Conservation (phyloP, 2,113 vertebrate species). For the Marmota flaviventris region DNA sequence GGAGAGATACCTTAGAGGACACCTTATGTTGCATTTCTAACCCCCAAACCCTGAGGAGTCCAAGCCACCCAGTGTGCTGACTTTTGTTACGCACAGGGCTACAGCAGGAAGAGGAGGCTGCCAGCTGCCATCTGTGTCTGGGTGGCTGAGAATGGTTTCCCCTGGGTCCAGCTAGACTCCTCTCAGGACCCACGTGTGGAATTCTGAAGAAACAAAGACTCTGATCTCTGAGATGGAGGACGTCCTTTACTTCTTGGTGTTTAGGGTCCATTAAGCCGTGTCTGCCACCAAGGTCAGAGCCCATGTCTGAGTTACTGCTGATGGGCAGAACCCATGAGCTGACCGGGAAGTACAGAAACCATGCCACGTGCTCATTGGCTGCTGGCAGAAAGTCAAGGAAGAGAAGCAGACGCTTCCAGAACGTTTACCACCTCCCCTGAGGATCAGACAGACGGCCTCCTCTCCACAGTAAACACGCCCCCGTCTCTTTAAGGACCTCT, state of each 20-base stretch:
- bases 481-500: background rate
- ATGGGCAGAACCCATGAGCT: background rate
- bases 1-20: background rate
- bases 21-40: background rate
- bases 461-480: background rate
- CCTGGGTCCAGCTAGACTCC: background rate
- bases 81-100: background rate
- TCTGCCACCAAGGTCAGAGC: background rate
- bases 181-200: background rate
- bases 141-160: background rate
- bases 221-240: background rate
- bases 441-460: background rate
- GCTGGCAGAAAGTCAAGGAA: background rate
- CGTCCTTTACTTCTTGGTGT: background rate
- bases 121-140: background rate
- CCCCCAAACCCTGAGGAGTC: background rate
- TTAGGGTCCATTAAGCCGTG: rapidly evolving
- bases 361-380: background rate
- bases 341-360: background rate
- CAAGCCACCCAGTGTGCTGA: too few species aligned
- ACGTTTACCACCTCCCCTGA: background rate
- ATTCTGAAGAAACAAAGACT: background rate
- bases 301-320: background rate
- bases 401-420: background rate
- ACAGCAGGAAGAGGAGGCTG: background rate